phyloP scores from a whole-genome alignment of 2,888 invertebrate genomes.

The Halocaridina rubra region DNA sequence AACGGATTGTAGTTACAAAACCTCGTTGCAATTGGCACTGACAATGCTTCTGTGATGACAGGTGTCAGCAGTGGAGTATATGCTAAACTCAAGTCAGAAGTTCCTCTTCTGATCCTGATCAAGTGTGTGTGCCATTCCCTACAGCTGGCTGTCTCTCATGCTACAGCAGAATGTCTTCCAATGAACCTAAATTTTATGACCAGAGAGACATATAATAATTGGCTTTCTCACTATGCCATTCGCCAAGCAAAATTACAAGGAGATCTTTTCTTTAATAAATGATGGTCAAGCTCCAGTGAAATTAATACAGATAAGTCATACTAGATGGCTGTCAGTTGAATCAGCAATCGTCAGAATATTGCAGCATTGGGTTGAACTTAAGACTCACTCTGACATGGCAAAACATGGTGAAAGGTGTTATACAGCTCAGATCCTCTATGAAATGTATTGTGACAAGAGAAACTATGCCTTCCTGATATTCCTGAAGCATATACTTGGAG shows the following conservation, averaged over 20 bases:
- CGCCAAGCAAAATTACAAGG: too few species aligned
- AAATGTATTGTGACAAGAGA: background rate
- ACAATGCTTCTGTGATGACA: background rate
- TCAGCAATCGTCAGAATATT: background rate
- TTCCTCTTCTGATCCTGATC: too few species aligned
- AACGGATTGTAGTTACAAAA: background rate
- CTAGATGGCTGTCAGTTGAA: background rate
- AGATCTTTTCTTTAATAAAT: background rate
- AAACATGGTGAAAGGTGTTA: too few species aligned
- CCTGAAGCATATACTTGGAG: too few species aligned
- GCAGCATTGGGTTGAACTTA: conserved; percentile 4
- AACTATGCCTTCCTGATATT: too few species aligned
- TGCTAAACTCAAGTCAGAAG: background rate
- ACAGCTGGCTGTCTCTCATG: too few species aligned
- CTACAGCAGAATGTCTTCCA: too few species aligned
- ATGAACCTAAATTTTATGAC: background rate
- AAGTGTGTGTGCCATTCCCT: too few species aligned
- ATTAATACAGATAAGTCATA: background rate
- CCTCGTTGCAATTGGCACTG: background rate
- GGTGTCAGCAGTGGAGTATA: conserved; percentile 13
- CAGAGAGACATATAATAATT: too few species aligned
- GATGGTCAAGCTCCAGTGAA: background rate
- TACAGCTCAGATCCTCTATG: background rate
- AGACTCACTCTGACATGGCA: too few species aligned
- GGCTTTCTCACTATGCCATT: too few species aligned